A percentile compares a stretch with the other conserved stretches of the same genome.
These are phyloP conservation scores for Trilocha varians DNA, from an alignment of 2,888 invertebrate genomes.

Conservation along the genomic window DNA sequence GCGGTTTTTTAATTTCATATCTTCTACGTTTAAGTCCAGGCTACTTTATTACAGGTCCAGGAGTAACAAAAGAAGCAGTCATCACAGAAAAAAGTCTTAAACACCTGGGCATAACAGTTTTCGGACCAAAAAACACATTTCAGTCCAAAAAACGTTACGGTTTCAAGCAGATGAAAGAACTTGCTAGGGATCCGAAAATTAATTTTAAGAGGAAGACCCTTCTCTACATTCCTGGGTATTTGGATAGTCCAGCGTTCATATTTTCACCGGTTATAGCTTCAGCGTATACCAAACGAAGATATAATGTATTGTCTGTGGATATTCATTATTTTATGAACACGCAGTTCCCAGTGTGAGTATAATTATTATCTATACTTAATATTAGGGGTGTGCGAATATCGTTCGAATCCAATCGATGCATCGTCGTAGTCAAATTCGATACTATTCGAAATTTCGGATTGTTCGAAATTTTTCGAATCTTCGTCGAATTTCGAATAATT, in stretches of 20 bases:
- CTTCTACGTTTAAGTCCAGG: too few relatives aligned
- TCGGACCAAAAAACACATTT: slow-evolving; percentile 6
- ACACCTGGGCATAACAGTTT: slow-evolving; percentile 6
- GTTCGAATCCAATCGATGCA: too few relatives aligned
- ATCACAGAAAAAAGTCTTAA: slow-evolving; percentile 9
- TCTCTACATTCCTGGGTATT: slow-evolving; percentile 19
- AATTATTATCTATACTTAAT: too few relatives aligned
- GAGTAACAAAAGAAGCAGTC: slow-evolving; percentile 10
- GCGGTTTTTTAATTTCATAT: too few relatives aligned
- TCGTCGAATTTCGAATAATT: too few relatives aligned
- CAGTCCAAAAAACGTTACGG: slow-evolving; percentile 19
- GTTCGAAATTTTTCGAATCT: too few relatives aligned
- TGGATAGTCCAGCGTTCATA: slow-evolving; percentile 7
- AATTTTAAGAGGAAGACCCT: slow-evolving; percentile 22
- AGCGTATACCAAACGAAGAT: slow-evolving; percentile 13
- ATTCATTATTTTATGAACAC: slow-evolving; percentile 10
- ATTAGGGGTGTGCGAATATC: too few relatives aligned
- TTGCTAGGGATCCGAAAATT: slow-evolving; percentile 17
- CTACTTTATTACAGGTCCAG: slow-evolving; percentile 13
- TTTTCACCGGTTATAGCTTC: slow-evolving; percentile 8
- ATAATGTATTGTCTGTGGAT: slow-evolving; percentile 25
- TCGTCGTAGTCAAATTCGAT: too few relatives aligned
- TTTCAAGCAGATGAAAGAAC: slow-evolving; percentile 23
- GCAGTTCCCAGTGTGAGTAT: slow-evolving; percentile 11
- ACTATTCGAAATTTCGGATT: too few relatives aligned